These are phyloP conservation scores for Phoenicopterus ruber DNA, from an alignment of 2,113 vertebrate species.

Conservation along the genomic window DNA sequence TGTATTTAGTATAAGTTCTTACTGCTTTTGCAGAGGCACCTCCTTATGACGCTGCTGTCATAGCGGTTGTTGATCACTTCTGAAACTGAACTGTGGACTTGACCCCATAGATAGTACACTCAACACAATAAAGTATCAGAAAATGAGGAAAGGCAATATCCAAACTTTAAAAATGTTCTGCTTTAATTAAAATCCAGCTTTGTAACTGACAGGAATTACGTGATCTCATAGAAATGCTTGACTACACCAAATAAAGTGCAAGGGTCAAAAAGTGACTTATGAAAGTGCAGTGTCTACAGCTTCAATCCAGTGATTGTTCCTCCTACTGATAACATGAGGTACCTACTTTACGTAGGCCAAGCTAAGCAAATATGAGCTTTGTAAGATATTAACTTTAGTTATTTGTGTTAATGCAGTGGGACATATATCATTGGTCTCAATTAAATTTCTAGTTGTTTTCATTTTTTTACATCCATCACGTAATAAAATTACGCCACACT, in stretches of 20 bases:
- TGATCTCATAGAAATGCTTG: neutral
- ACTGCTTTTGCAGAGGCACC: neutral
- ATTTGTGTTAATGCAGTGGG: neutral
- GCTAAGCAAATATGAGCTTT: neutral
- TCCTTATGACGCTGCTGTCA: neutral
- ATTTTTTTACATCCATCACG: neutral
- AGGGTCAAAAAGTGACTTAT: neutral
- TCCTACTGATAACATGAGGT: neutral
- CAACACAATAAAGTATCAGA: neutral
- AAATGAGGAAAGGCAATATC: slow-evolving; percentile 14
- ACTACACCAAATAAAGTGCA: neutral
- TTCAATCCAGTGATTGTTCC: neutral
- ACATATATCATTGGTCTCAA: neutral
- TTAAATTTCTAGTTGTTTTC: neutral
- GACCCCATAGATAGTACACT: neutral
- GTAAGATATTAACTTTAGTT: neutral
- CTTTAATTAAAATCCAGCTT: neutral
- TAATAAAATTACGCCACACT: neutral
- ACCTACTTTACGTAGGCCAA: neutral
- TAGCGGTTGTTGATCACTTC: neutral
- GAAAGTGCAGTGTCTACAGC: neutral
- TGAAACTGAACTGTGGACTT: neutral
- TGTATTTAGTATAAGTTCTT: neutral
- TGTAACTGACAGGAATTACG: neutral
- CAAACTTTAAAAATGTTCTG: neutral